Evolutionary conservation across 2,113 vertebrate species (phyloP).

Genomic region (Silurus meridionalis): DNA sequence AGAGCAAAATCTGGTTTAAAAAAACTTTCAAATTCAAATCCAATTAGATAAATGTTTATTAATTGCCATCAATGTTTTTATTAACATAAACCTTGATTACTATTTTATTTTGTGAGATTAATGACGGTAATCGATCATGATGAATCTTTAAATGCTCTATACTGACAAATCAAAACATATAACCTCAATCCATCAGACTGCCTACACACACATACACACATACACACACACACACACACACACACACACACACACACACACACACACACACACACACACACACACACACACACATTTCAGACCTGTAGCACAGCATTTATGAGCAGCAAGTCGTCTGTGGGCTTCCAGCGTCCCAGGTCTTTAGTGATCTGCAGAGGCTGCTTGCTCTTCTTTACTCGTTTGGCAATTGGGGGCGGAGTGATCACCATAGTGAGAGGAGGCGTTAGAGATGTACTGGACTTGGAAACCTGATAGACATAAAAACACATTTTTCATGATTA

Average conservation of each 20-base stretch:
- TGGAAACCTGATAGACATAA: slow-evolving; percentile 76
- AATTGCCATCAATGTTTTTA: not conserved
- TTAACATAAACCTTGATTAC: not conserved
- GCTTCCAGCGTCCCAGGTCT: slow-evolving; percentile 93
- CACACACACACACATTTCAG: not conserved
- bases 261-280: too few species aligned
- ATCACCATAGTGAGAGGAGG: slow-evolving; percentile 79
- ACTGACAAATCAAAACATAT: not conserved
- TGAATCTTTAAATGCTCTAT: not conserved
- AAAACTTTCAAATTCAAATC: not conserved
- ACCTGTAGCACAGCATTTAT: slow-evolving; percentile 95
- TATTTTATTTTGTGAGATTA: not conserved
- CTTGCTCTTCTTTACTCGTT: slow-evolving; percentile 94
- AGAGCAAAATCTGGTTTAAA: not conserved
- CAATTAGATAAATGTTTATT: not conserved
- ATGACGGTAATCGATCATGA: not conserved
- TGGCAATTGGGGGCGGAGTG: slow-evolving; percentile 79
- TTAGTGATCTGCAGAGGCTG: slow-evolving; percentile 92
- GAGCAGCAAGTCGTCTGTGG: slow-evolving; percentile 88
- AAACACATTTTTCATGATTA: not conserved
- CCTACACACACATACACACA: not conserved
- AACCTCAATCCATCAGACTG: not conserved
- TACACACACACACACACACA: too few species aligned
- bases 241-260: too few species aligned
- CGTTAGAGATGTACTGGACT: slow-evolving; percentile 76